Percentiles rank a stretch among this genome's conserved stretches.
These are phyloP conservation scores for Macrocentrus cingulum DNA, from an alignment of 1,140 invertebrate genomes.

Conservation along the genomic window DNA sequence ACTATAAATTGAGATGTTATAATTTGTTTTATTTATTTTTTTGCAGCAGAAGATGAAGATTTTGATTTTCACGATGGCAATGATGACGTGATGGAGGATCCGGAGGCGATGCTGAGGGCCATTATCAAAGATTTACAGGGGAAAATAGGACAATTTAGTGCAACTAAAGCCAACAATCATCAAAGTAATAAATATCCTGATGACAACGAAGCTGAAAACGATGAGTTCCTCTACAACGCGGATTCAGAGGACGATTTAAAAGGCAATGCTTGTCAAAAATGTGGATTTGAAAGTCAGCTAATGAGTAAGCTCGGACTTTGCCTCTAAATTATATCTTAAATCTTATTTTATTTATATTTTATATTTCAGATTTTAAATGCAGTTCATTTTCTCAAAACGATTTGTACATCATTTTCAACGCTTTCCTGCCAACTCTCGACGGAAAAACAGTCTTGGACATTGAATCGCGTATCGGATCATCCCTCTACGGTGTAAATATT, in stretches of 20 bases:
- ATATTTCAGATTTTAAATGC: constrained; percentile 65
- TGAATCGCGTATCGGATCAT: constrained; percentile 70
- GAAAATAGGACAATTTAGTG: constrained; percentile 52
- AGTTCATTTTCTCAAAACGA: constrained; percentile 68
- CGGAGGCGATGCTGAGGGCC: constrained; percentile 46
- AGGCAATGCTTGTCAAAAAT: constrained; percentile 67
- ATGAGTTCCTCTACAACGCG: constrained; percentile 74
- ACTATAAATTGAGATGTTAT: not conserved
- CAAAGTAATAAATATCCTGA: constrained; percentile 25
- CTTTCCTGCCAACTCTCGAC: constrained; percentile 63
- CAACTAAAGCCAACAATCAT: constrained; percentile 8
- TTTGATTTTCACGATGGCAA: not conserved
- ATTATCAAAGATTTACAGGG: constrained; percentile 61
- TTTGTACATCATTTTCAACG: constrained; percentile 67
- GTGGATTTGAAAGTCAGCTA: constrained; percentile 63
- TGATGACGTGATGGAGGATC: constrained; percentile 37
- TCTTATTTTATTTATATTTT: constrained; percentile 11
- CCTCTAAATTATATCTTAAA: constrained; percentile 2
- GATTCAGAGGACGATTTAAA: constrained; percentile 65
- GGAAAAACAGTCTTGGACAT: constrained; percentile 68
- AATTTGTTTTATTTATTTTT: not conserved
- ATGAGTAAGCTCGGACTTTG: constrained; percentile 53
- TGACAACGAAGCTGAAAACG: constrained; percentile 70
- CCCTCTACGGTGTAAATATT: constrained; percentile 68
- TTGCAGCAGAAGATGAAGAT: not conserved